Evolutionary conservation across 2,113 vertebrate species (phyloP).

Genomic region (Vulpes ferrilata): DNA sequence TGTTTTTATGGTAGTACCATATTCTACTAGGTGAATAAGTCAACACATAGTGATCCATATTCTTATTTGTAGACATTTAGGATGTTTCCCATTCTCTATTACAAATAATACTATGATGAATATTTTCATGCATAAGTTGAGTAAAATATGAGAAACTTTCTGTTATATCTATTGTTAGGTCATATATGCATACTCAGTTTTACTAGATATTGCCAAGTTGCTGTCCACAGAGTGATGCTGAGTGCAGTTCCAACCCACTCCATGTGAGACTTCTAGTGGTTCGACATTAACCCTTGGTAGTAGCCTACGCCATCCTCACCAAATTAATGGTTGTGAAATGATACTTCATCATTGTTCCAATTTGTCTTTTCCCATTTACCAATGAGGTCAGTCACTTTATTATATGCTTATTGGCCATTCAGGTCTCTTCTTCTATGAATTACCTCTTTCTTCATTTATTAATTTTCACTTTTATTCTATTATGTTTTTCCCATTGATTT

Average conservation of each 20-base stretch:
- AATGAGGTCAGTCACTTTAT: not conserved
- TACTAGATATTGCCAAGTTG: not conserved
- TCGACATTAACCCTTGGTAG: not conserved
- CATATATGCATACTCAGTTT: not conserved
- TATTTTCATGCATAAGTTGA: not conserved
- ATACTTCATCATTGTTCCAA: slow-evolving; percentile 26
- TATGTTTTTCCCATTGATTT: slow-evolving; percentile 35
- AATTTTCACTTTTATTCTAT: not conserved
- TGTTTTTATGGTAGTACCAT: not conserved
- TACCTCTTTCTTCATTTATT: not conserved
- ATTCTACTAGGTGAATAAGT: not conserved
- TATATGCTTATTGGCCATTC: not conserved
- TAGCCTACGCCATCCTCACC: not conserved
- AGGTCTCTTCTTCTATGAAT: not conserved
- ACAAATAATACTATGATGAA: not conserved
- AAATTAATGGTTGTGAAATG: not conserved
- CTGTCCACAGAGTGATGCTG: not conserved
- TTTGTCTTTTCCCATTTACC: not conserved
- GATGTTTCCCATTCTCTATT: not conserved
- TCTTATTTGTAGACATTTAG: not conserved
- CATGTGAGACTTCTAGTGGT: not conserved
- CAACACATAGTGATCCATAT: not conserved
- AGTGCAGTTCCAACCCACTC: not conserved
- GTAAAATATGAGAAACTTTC: not conserved
- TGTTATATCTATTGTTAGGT: not conserved